Conservation (phyloP, 2,797 vertebrate genomes). For the Rhyacichthys aspro region DNA sequence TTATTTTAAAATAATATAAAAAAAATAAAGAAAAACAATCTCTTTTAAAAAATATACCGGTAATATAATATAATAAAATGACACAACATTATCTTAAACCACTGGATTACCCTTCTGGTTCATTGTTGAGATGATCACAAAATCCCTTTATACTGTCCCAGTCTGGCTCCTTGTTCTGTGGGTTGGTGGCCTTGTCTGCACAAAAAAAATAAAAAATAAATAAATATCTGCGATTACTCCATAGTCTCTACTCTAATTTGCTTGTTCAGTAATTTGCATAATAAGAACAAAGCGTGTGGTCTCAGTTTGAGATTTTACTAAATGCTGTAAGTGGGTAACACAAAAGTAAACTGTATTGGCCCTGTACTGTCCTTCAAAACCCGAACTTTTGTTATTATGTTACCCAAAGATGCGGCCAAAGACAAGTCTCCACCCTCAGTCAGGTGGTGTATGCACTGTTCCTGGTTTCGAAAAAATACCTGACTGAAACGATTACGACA, state of each 20-base stretch:
- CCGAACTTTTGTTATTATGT: too few relatives aligned
- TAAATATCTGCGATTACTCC: not conserved
- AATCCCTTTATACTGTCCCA: conserved; percentile 92
- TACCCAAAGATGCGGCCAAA: not conserved
- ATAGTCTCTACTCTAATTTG: too few relatives aligned
- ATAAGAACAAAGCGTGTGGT: too few relatives aligned
- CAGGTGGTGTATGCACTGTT: conserved; percentile 2
- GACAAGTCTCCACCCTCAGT: conserved; percentile 3
- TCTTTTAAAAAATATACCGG: too few relatives aligned
- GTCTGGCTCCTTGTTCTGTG: conserved; percentile 91
- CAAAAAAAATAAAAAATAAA: conserved; percentile 23
- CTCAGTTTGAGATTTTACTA: too few relatives aligned
- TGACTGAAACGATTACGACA: not conserved
- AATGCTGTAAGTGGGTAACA: too few relatives aligned
- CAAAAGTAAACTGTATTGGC: too few relatives aligned
- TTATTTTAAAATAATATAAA: too few relatives aligned
- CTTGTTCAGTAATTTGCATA: too few relatives aligned
- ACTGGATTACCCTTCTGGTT: conserved; percentile 90
- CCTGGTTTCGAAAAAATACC: conserved; percentile 9
- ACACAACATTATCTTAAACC: not conserved
- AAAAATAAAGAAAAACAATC: too few relatives aligned
- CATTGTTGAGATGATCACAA: conserved; percentile 92
- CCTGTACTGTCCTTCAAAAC: too few relatives aligned
- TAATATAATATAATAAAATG: not conserved
- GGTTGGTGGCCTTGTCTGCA: conserved; percentile 93